These are phyloP conservation scores for Periparus ater DNA, from an alignment of 2,797 vertebrate species.

Conservation along the genomic window DNA sequence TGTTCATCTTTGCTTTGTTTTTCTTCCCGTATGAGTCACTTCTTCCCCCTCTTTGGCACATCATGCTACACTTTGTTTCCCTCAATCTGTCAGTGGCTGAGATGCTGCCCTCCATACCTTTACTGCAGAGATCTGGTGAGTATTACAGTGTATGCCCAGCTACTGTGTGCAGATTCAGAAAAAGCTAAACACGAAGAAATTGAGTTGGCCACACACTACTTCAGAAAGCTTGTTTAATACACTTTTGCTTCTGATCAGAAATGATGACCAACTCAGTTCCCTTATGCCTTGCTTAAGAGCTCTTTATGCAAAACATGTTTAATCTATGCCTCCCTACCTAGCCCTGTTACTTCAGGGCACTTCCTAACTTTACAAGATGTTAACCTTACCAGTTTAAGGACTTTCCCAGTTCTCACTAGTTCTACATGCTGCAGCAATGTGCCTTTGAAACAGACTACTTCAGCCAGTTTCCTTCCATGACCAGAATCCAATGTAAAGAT, in stretches of 20 bases:
- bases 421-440: background rate
- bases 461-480: background rate
- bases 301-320: background rate
- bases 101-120: background rate
- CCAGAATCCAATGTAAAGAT: background rate
- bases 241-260: background rate
- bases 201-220: background rate
- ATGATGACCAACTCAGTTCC: background rate
- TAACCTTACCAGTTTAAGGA: background rate
- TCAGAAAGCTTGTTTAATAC: background rate
- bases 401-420: background rate
- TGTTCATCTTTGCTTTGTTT: slow-evolving; percentile 47
- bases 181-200: background rate
- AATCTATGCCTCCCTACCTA: background rate
- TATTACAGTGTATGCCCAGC: background rate
- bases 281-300: background rate
- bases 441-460: background rate
- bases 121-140: background rate
- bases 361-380: background rate
- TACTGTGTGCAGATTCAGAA: background rate
- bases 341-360: background rate
- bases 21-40: slow-evolving; percentile 47
- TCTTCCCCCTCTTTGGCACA: background rate
- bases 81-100: background rate
- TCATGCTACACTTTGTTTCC: background rate